Evolutionary conservation across 1,140 invertebrate species (phyloP), one percentile per base, ranked within the genome.

Genomic region (Anastatus disparis): DNA sequence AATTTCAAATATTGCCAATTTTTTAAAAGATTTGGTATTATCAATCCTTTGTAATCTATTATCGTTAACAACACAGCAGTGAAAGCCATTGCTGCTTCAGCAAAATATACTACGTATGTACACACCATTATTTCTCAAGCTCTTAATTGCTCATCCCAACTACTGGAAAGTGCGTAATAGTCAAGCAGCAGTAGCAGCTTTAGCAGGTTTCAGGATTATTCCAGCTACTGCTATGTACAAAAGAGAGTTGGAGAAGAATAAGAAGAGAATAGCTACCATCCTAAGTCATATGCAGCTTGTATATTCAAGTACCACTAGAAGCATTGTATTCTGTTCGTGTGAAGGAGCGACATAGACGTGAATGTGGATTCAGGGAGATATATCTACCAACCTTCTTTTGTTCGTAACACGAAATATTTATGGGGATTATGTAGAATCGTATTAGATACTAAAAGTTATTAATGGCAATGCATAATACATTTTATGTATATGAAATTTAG

Each of bases 81-180:
- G n/a, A n/a, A n/a, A n/a, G n/a, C n/a, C n/a, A n/a, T n/a, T n/a
- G n/a, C n/a, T n/a, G n/a, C n/a, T n/a, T n/a, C n/a, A n/a, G n/a
- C n/a, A n/a, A n/a, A n/a, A n/a, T n/a, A n/a, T n/a, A n/a, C n/a
- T n/a, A n/a, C n/a, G n/a, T n/a, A n/a, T n/a, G n/a, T n/a, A n/a
- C n/a, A n/a, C n/a, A n/a, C n/a, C n/a, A n/a, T n/a, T n/a, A n/a
- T n/a, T n/a, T n/a, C n/a, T 27, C 22, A 40, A 44, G 24, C 59
- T 62, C 59, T 62, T 62, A 48, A 62, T 62, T 15, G 59, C 48
- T 42, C 59, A 20, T 62, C 48, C 42, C n/a, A 29, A 46, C 59
- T 20, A 13, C 35, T 20, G 59, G 42, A 48, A 46, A 62, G 42
- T 62, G 59, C 59, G 48, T 62, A 62, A 62, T 62, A 24, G 40